Evolutionary conservation across 1,140 invertebrate species (phyloP).

Genomic region (Oncopodura yosiiana): DNA sequence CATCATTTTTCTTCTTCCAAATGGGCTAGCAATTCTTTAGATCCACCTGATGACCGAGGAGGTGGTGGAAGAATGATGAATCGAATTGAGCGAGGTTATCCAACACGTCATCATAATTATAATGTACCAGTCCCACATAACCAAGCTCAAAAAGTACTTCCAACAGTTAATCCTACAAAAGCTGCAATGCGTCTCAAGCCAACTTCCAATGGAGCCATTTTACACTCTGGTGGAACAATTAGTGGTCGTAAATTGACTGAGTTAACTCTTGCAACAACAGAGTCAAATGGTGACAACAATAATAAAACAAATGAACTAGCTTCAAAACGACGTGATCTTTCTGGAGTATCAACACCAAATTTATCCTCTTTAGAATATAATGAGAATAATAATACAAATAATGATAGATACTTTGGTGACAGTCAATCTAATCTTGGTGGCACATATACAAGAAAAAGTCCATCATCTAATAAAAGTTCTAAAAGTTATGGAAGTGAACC

Average conservation of each 20-base stretch:
- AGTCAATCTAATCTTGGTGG: conserved; percentile 37
- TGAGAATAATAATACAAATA: conserved; percentile 2
- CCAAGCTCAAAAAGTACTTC: conserved; percentile 33
- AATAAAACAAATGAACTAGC: background rate
- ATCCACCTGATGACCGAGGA: conserved; percentile 8
- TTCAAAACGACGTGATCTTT: background rate
- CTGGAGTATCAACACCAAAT: conserved; percentile 24
- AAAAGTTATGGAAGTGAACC: conserved; percentile 62
- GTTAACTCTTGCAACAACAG: conserved; percentile 14
- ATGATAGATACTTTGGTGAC: no score
- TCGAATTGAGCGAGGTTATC: conserved; percentile 29
- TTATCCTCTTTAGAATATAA: conserved; percentile 12
- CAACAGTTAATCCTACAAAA: conserved; percentile 15
- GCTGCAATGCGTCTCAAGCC: conserved; percentile 22
- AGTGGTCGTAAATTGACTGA: conserved; percentile 43
- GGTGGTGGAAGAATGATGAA: no score
- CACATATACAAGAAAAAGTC: conserved; percentile 12
- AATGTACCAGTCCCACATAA: conserved; percentile 4
- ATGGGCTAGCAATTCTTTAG: conserved; percentile 17
- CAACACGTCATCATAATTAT: conserved; percentile 2
- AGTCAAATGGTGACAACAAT: background rate
- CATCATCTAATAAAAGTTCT: conserved; percentile 30
- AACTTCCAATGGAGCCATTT: conserved; percentile 66
- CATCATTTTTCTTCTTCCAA: no score
- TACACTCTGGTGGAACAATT: conserved; percentile 67